A percentile compares a stretch with the other conserved stretches of the same genome.
phyloP scores from a whole-genome alignment of 1,140 invertebrate genomes.

The Eciton burchellii region DNA sequence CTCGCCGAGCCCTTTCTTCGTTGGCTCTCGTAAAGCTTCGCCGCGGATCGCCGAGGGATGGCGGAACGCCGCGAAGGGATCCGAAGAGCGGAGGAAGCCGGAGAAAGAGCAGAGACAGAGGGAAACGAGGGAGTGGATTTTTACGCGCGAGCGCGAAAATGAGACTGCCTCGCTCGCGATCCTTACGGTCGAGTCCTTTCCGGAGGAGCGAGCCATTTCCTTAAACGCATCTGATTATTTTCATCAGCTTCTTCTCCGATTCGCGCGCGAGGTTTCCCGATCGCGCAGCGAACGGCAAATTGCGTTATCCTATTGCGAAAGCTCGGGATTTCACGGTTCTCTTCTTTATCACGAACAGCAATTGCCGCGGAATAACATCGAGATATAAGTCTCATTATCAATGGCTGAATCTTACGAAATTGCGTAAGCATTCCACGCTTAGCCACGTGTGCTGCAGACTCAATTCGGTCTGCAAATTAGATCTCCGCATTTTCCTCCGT shows the following conservation, averaged over 20 bases:
- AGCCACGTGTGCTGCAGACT: background rate
- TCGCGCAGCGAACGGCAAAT: background rate
- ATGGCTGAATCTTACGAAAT: background rate
- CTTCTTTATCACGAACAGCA: background rate
- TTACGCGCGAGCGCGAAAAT: constrained; percentile 76
- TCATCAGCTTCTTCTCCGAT: constrained; percentile 53
- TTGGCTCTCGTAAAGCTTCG: constrained; percentile 75
- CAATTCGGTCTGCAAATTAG: too few relatives aligned
- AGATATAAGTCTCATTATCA: constrained; percentile 15
- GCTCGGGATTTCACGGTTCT: background rate
- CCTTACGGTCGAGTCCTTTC: constrained; percentile 70
- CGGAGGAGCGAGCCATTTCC: constrained; percentile 67
- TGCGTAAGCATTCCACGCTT: background rate
- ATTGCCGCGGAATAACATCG: background rate
- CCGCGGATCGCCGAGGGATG: constrained; percentile 67
- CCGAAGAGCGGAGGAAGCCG: constrained; percentile 47
- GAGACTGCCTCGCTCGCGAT: constrained; percentile 72
- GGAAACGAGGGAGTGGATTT: constrained; percentile 71
- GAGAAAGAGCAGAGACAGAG: constrained; percentile 56
- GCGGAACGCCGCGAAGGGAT: constrained; percentile 51
- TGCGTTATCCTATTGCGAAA: constrained; percentile 24
- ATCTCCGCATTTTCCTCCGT: too few relatives aligned
- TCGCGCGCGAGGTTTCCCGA: constrained; percentile 4
- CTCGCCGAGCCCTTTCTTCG: constrained; percentile 74
- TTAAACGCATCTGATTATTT: constrained; percentile 79